Evolutionary conservation across 2,113 vertebrate genomes (phyloP), one percentile per base, ranked within the genome.

Genomic region (Vimba vimba): DNA sequence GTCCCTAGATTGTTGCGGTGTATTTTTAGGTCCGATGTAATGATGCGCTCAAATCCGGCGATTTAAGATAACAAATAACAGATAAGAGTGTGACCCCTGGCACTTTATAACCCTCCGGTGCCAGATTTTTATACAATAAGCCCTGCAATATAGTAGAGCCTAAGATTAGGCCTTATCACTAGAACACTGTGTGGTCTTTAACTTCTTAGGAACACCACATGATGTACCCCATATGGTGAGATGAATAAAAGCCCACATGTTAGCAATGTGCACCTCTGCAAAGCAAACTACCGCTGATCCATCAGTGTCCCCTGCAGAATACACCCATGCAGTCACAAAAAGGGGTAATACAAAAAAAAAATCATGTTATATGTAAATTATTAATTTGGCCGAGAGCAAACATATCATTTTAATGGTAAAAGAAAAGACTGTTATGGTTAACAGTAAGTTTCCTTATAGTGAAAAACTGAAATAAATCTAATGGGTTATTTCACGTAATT

Each of bases 21-120:
- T 88, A 86, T 90, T 88, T 89, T 89, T 85, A 90, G 86, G 74
- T 64, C 69, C 4, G n/a, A 73, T 79, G 39, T 74, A 52, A 85
- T 82, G 78, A 77, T 76, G 79, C 19, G 15, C 43, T 73, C 33
- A 83, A 86, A 89, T 90, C 86, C 39, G 36, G 82, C 19, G 30
- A 86, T 90, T 88, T 87, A 87, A 86, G 86, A 89, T 79, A 39
- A 78, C 69, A 66, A n/a, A 64, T 82, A 68, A 78, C 69, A 66
- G 57, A 64, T 82, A 68, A 71, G 66, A 60, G 82, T 55, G 50
- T 60, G 60, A 76, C 74, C 57, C 13, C 43, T 21, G 36, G 27
- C 11, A 13, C 75, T 83, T 84, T 79, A 86, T 64, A 59, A 50
- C 82, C 60, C 81, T 47, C 23, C 33, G 62, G 39, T 64, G 10